Evolutionary conservation across 2,797 vertebrate species (phyloP).

Genomic region (Paramormyrops hopkinsi): DNA sequence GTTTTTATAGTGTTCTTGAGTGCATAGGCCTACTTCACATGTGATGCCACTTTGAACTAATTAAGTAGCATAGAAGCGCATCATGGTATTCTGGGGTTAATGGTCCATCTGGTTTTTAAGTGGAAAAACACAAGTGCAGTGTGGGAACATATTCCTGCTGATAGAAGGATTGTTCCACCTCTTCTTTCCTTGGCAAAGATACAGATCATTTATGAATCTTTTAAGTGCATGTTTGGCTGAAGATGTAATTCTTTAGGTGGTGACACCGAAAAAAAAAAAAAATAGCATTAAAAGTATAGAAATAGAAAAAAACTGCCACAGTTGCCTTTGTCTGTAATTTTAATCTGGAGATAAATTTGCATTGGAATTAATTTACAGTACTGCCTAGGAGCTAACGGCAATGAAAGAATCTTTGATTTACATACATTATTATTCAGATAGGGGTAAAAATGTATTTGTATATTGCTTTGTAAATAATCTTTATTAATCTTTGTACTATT

Average conservation of each 20-base stretch:
- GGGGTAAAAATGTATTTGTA: not conserved
- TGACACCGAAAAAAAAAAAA: not conserved
- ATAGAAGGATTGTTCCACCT: not conserved
- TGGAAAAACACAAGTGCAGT: not conserved
- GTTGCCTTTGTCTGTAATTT: not conserved
- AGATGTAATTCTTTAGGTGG: not conserved
- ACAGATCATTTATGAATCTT: not conserved
- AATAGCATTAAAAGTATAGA: not conserved
- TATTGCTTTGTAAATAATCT: not conserved
- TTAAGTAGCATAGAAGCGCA: not conserved
- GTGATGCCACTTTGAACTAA: not conserved
- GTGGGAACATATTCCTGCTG: not conserved
- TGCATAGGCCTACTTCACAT: not conserved
- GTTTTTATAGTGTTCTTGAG: not conserved
- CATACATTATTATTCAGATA: not conserved
- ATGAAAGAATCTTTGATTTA: not conserved
- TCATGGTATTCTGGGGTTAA: not conserved
- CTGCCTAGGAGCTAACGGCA: not conserved
- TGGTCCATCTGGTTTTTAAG: not conserved
- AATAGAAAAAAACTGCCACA: not conserved
- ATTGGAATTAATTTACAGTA: not conserved
- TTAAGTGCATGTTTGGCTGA: not conserved
- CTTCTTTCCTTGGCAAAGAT: not conserved
- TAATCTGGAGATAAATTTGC: not conserved
- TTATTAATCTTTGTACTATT: not conserved